Evolutionary conservation across 2,113 vertebrate species (phyloP).

Genomic region (Urocynchramus pylzowi): DNA sequence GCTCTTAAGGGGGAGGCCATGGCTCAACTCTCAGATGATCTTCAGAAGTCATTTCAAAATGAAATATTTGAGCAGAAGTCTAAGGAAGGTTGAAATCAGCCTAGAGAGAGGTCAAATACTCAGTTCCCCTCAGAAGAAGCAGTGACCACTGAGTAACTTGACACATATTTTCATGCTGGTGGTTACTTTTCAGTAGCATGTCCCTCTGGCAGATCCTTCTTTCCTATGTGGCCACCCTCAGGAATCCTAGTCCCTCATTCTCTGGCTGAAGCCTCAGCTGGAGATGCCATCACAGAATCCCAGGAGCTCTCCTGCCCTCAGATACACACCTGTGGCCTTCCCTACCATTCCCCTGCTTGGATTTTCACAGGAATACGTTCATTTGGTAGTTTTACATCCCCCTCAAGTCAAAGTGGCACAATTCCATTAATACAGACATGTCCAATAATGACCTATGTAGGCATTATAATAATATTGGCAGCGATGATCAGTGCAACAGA

Average conservation of each 20-base stretch:
- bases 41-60: neutral
- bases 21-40: neutral
- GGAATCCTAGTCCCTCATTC: neutral
- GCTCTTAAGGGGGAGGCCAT: neutral
- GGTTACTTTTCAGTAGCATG: neutral
- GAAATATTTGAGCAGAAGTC: neutral
- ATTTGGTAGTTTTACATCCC: neutral
- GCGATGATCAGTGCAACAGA: neutral
- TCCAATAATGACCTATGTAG: neutral
- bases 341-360: neutral
- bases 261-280: neutral
- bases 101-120: neutral
- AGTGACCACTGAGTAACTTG: neutral
- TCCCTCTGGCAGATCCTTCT: neutral
- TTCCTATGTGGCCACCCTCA: neutral
- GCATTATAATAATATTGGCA: neutral
- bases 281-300: accelerated
- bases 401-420: neutral
- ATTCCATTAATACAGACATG: neutral
- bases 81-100: neutral
- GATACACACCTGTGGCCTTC: neutral
- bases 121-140: neutral
- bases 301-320: neutral
- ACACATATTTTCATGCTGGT: neutral
- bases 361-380: neutral